Conservation (phyloP, 2,113 vertebrate genomes). For the Solea senegalensis region DNA sequence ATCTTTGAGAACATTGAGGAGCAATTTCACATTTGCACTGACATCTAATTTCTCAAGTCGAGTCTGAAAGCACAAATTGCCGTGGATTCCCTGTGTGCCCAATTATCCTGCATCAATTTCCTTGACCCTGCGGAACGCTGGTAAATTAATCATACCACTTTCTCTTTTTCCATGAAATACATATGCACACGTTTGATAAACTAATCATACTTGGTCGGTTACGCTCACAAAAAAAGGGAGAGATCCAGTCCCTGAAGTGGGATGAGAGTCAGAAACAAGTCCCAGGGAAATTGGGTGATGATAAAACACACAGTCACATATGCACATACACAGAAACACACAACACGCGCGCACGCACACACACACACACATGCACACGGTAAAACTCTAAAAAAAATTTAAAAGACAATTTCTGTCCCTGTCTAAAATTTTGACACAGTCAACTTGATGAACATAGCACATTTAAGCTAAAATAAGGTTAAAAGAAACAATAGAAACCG, state of each 20-base stretch:
- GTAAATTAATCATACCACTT: constrained; percentile 84
- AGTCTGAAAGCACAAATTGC: constrained; percentile 86
- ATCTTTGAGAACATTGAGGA: constrained; percentile 86
- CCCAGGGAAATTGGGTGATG: constrained; percentile 76
- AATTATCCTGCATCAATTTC: constrained; percentile 86
- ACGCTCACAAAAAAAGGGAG: constrained; percentile 79
- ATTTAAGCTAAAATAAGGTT: too few relatives aligned
- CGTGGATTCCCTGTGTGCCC: constrained; percentile 84
- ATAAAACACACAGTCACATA: constrained; percentile 24
- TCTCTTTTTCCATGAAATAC: constrained; percentile 73
- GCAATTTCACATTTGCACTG: constrained; percentile 87
- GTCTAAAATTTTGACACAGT: too few relatives aligned
- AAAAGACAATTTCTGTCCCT: neutral
- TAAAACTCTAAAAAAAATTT: constrained; percentile 4
- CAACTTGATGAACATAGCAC: too few relatives aligned
- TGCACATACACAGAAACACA: constrained; percentile 4
- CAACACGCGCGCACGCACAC: neutral
- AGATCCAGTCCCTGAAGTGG: constrained; percentile 81
- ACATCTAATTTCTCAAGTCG: constrained; percentile 87
- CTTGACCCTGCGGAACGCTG: constrained; percentile 83
- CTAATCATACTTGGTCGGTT: constrained; percentile 80
- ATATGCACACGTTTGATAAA: constrained; percentile 84
- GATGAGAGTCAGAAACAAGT: constrained; percentile 79
- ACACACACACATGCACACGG: too few relatives aligned
- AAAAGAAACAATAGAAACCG: too few relatives aligned